Base-by-base conservation (phyloP, 2,888 invertebrate species). In the Melinopterus prodromus region DNA sequence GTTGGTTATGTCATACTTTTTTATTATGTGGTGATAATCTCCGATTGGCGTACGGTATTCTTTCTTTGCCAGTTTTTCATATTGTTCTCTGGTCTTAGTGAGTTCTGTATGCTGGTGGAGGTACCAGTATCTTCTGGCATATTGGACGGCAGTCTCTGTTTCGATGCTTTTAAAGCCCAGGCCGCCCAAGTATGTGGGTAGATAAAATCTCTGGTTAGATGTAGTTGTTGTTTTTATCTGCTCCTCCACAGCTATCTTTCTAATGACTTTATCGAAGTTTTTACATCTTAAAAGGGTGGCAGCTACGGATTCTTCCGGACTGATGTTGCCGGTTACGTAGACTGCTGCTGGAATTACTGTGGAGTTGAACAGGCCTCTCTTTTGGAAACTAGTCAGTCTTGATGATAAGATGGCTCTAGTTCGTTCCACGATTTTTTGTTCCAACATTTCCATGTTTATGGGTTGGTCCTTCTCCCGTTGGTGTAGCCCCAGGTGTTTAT, bases 21-120 rank as follows among this genome's bases (percentile, higher is more conserved):
- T 15, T 14, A n/a, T 6, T 3, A 77, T 71, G 16, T 79, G 37
- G 5, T 79, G 2, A 36, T 53, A 79, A 9, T 79, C 79, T 3
- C 77, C 71, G 5, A 79, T 15, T 2, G 79, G 77, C 6, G 80
- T 80, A 5, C 80, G 16, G 76, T 36, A 76, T 71, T 80, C 77
- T 72, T 38, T 71, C 36, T 26, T 26, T 14, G 16, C 15, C 16
- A 71, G 15, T 26, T 35, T 26, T 53, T 69, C 36, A 69, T 69
- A 14, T 7, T 35, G 16, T 38, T 70, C 69, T 80, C 80, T 74
- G n/a, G 16, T 15, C 36, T 74, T n/a, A 9, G 6, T 6, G 9
- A 74, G 74, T 2, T 74, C 74, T 15, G 35, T 15, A 72, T 79
- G 77, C n/a, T 26, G 70, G 26, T 9, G 15, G 36, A 79, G 76